phyloP scores from a whole-genome alignment of 2,797 vertebrate species.

The Eulemur coronatus region DNA sequence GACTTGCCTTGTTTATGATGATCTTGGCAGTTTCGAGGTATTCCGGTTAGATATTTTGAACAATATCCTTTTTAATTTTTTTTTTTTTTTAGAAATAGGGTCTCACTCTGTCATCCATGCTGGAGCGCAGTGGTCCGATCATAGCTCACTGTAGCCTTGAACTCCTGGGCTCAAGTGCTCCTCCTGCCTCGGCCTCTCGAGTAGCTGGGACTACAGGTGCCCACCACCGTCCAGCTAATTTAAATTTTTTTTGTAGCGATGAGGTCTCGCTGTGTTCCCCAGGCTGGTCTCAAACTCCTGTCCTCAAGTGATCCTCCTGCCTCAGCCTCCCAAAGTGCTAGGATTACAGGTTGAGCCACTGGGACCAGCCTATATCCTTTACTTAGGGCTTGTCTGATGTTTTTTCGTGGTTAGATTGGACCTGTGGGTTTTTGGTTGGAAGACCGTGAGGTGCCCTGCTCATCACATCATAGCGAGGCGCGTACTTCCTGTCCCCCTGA shows the following conservation, averaged over 20 bases:
- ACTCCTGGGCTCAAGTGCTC: neutral
- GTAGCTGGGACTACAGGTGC: neutral
- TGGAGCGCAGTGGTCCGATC: neutral
- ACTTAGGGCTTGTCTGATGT: neutral
- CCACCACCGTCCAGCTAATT: neutral
- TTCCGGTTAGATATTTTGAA: neutral
- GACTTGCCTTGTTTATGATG: neutral
- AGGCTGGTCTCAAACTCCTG: neutral
- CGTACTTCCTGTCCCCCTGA: accelerated
- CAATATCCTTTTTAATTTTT: neutral
- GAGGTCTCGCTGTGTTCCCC: neutral
- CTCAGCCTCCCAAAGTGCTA: neutral
- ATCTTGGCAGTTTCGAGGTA: neutral
- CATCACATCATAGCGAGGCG: neutral
- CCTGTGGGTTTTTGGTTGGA: neutral
- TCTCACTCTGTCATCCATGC: neutral
- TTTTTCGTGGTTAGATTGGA: neutral
- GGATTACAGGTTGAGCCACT: neutral
- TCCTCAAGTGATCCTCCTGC: neutral
- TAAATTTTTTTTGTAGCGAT: neutral
- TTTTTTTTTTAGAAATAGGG: neutral
- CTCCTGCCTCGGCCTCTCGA: neutral
- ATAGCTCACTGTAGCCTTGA: neutral
- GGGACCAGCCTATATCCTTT: neutral
- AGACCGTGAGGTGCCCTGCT: neutral